Base-by-base conservation (phyloP, 2,888 invertebrate species). In the Pristionchus japonicus region DNA sequence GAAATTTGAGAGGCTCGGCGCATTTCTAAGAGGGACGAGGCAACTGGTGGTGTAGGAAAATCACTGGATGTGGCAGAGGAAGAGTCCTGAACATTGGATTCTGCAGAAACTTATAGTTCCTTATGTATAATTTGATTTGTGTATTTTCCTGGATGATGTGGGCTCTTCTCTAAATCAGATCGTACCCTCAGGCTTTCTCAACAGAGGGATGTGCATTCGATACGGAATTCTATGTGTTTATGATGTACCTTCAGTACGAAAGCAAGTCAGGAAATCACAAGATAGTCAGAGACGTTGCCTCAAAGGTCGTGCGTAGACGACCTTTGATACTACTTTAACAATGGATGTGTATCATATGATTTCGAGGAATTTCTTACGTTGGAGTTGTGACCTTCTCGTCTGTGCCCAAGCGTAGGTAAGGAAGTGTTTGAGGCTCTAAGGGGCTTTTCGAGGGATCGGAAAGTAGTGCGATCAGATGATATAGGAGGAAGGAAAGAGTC, bases 11-110 rank as follows among this genome's bases (percentile, higher is more conserved):
- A 49, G 13, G 47, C 37, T 49, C 85, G 23, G n/a, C 85, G 23
- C 37, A 86, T 49, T 37, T 86, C 86, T n/a, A 31, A 27, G 11
- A 86, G 47, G 27, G 86, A 85, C 15, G 85, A 64, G 6, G 27
- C 67, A 6, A 52, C 49, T 2, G 70, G 86, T 15, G 67, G 86
- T 3, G 86, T 70, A 0, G 86, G 86, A 43, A 86, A 86, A 34
- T 86, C 86, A 34, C 49, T 49, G 20, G 86, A 86, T 2, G 70
- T 86, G 3, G 86, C 86, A n/a, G 86, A 86, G 20, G 86, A 86
- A 31, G 86, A 86, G n/a, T 86, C 86, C 86, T 86, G 70, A 70
- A 37, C 23, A 57, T n/a, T 57, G 23, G 23, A n/a, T 27, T 27
- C 61, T n/a, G 27, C 61, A 61, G n/a, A 23, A 27, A 43, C 6